phyloP scores from a whole-genome alignment of 2,797 vertebrate genomes.

The Epinephelus awoara region DNA sequence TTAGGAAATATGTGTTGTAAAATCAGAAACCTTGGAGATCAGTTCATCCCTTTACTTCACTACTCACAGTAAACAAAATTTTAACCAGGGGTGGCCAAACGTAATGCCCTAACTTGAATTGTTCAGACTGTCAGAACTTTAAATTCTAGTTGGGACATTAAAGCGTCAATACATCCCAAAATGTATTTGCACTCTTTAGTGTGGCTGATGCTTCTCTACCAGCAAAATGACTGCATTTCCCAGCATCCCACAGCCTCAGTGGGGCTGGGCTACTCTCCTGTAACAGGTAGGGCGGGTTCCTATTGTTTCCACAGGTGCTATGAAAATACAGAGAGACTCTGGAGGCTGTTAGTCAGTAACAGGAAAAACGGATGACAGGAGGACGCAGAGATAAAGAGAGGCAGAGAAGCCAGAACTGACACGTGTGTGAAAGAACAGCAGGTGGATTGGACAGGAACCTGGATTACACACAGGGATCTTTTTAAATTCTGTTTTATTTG shows the following conservation, averaged over 20 bases:
- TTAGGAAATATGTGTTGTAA: too few relatives aligned
- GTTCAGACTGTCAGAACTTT: too few relatives aligned
- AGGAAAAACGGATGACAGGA: slow-evolving; percentile 58
- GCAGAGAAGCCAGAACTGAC: slow-evolving; percentile 2
- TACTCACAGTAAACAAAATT: too few relatives aligned
- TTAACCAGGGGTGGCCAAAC: too few relatives aligned
- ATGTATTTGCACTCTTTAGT: not conserved
- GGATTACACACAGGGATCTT: slow-evolving; percentile 27
- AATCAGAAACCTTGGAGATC: too few relatives aligned
- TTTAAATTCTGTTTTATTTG: not conserved
- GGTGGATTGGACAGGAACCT: slow-evolving; percentile 45
- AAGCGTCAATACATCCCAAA: not conserved
- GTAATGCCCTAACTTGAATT: too few relatives aligned
- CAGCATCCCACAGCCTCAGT: slow-evolving; percentile 71
- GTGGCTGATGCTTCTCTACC: not conserved
- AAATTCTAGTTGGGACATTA: too few relatives aligned
- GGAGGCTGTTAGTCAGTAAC: slow-evolving; percentile 21
- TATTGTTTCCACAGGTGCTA: slow-evolving; percentile 73
- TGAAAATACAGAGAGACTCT: slow-evolving; percentile 15
- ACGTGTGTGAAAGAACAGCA: slow-evolving; percentile 39
- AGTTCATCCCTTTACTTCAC: too few relatives aligned
- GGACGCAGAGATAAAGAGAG: slow-evolving; percentile 27
- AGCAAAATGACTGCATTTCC: slow-evolving; percentile 81
- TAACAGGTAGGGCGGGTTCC: slow-evolving; percentile 82
- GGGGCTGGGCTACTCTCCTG: slow-evolving; percentile 51